Percentiles rank a stretch among this genome's conserved stretches.
phyloP scores from a whole-genome alignment of 2,888 invertebrate genomes.

The Halictus quadricinctus region DNA sequence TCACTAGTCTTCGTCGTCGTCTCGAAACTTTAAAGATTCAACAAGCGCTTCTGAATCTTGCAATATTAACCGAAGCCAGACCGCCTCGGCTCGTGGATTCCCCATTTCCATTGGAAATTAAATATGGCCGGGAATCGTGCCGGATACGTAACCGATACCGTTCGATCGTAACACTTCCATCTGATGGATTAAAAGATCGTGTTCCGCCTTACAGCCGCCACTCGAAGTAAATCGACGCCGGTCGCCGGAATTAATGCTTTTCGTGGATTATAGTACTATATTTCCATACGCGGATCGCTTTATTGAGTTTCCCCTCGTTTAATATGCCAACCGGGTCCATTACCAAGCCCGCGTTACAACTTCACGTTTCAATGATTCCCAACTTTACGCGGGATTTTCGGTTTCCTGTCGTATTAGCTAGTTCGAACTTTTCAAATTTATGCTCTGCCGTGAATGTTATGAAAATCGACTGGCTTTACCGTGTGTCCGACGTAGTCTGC shows the following conservation, averaged over 20 bases:
- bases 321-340: background rate
- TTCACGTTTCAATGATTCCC: background rate
- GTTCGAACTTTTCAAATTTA: background rate
- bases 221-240: constrained; percentile 49
- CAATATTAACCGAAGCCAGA: constrained; percentile 58
- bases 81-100: constrained; percentile 32
- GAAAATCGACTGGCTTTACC: background rate
- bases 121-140: constrained; percentile 45
- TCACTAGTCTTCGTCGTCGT: constrained; percentile 39
- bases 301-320: constrained; percentile 41
- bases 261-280: constrained; percentile 40
- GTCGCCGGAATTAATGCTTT: constrained; percentile 49
- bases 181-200: constrained; percentile 68
- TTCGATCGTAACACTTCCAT: constrained; percentile 69
- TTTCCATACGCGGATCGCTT: constrained; percentile 26
- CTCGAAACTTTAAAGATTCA: constrained; percentile 60
- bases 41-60: constrained; percentile 55
- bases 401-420: background rate
- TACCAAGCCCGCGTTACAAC: background rate
- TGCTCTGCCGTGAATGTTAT: background rate
- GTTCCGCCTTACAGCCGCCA: constrained; percentile 27
- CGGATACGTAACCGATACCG: constrained; percentile 49
- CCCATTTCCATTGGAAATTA: constrained; percentile 67
- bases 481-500: background rate
- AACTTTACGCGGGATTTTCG: background rate